A percentile compares a stretch with the other conserved stretches of the same genome.
Conservation (phyloP, 2,888 invertebrate species). For the Ceratothoa steindachneri region DNA sequence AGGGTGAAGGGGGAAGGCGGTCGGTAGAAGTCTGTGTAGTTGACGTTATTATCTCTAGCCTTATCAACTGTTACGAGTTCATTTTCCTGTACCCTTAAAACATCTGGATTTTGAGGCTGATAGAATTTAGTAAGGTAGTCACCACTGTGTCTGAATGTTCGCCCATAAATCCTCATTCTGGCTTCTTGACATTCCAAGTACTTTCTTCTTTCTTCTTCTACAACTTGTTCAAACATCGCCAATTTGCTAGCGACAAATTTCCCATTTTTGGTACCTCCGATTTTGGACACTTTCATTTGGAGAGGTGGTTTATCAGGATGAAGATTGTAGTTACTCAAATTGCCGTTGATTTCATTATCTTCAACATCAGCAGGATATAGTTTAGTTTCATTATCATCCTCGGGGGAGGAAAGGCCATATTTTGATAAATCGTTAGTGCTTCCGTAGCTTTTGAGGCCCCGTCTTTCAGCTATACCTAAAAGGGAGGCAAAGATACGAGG, state of each 20-base stretch:
- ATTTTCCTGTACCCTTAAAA: neutral
- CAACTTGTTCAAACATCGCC: constrained; percentile 38
- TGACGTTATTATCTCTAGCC: neutral
- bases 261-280: constrained; percentile 29
- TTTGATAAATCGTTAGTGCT: constrained; percentile 42
- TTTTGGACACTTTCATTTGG: constrained; percentile 21
- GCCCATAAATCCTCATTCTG: constrained; percentile 22
- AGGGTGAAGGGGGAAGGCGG: neutral
- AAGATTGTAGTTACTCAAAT: neutral
- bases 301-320: neutral
- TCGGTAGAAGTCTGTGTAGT: neutral
- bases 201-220: constrained; percentile 33
- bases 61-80: neutral
- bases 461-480: constrained; percentile 24
- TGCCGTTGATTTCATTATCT: constrained; percentile 20
- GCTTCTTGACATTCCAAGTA: constrained; percentile 32
- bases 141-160: constrained; percentile 23
- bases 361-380: constrained; percentile 9
- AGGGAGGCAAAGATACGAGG: constrained; percentile 30
- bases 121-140: constrained; percentile 39
- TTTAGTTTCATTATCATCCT: neutral
- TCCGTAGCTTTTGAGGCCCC: constrained; percentile 35
- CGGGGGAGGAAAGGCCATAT: constrained; percentile 6
- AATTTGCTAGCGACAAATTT: constrained; percentile 34
- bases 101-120: constrained; percentile 18